Evolutionary conservation across 2,797 vertebrate species (phyloP), one percentile per base, ranked within the genome.

Genomic region (Channa striata): DNA sequence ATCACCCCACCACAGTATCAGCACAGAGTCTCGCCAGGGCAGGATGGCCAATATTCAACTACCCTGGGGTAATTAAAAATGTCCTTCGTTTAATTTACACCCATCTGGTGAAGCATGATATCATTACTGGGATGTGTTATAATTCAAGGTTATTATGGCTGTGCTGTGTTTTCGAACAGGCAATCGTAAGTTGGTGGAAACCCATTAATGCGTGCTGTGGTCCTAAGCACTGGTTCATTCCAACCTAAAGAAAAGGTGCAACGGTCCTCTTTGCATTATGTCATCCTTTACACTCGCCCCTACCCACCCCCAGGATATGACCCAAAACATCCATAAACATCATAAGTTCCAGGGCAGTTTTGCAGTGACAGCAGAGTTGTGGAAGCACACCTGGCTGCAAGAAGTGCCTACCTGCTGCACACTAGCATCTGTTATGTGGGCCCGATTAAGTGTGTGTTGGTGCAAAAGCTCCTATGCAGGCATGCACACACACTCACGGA

Each of bases 1-100:
- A 93, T 91, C 89, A 68, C 78, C 83, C 68, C 34, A 19, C 52
- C 43, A 11, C 89, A 91, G 88, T 85, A 89, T 88, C 86, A 85
- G 82, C 64, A 20, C 58, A 42, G 73, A 67, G 72, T 68, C 87
- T 87, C 84, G 77, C 76, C 52, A 78, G 82, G 78, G 80, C 74
- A 66, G 77, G 78, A 83, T 73, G 80, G 88, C 78, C 86, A 87
- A 78, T 82, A 86, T 78, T 87, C 86, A 75, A 76, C 74, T 78
- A 83, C 89, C 85, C 86, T 66, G 80, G 87, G 87, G 89, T 88
- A 89, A 91, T 92, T 90, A 88, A 89, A 90, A 87, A 81, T 77
- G 75, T 77, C 87, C 81, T 83, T 63, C 42, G 5, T 89, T 86
- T 90, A 87, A 90, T 90, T 89, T 87, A 81, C 77, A 81, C 80